phyloP scores from a whole-genome alignment of 2,797 vertebrate genomes.

The Coreius guichenoti region DNA sequence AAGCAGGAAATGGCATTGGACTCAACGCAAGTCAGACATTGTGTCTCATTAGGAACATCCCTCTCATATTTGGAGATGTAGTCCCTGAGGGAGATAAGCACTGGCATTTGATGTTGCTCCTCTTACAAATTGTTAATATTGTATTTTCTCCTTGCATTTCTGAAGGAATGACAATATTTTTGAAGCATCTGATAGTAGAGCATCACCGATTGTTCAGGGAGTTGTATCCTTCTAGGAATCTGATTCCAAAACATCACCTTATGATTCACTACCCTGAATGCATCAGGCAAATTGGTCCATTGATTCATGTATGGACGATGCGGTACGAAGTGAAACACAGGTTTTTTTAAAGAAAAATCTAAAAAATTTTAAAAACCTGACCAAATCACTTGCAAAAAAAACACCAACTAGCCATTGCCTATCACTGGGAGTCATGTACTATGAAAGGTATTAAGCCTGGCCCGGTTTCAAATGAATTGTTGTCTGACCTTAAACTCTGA shows the following conservation, averaged over 20 bases:
- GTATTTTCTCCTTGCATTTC: neutral
- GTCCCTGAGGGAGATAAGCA: neutral
- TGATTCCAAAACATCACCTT: neutral
- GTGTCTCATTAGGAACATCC: conserved; percentile 4
- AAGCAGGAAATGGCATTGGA: neutral
- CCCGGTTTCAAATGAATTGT: neutral
- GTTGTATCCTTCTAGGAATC: neutral
- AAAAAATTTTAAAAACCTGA: neutral
- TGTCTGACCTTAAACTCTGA: neutral
- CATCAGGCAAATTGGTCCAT: conserved; percentile 16
- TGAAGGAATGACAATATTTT: neutral
- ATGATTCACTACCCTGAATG: conserved; percentile 16
- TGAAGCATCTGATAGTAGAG: neutral
- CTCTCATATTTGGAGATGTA: neutral
- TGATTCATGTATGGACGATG: conserved; percentile 16
- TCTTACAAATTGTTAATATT: neutral
- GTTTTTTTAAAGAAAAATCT: conserved; percentile 21
- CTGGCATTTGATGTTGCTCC: neutral
- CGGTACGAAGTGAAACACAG: conserved; percentile 24
- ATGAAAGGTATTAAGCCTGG: neutral
- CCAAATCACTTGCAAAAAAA: neutral
- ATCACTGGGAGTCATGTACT: neutral
- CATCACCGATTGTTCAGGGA: neutral
- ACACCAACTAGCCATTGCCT: neutral
- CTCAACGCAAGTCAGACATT: neutral